A percentile compares a stretch with the other conserved stretches of the same genome.
Evolutionary conservation across 1,140 invertebrate genomes (phyloP).

Genomic region (Kradibia gibbosae): DNA sequence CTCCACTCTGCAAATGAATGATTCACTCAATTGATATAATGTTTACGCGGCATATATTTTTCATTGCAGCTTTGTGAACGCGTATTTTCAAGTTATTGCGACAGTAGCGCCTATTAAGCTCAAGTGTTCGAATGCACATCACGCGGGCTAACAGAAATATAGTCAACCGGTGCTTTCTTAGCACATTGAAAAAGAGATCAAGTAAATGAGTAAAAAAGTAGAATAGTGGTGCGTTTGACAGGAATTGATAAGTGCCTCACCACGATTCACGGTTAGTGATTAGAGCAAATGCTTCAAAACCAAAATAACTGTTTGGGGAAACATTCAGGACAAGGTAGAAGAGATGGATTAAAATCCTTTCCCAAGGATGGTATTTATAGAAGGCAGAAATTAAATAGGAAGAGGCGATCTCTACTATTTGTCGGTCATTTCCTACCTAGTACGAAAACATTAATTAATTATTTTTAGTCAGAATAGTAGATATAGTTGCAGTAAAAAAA

Average conservation of each 20-base stretch:
- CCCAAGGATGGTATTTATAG: slow-evolving; percentile 4
- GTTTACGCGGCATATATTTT: slow-evolving; percentile 7
- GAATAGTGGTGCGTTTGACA: not conserved
- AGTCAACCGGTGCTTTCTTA: not conserved
- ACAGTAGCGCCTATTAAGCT: not conserved
- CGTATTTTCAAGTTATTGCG: not conserved
- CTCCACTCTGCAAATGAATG: not conserved
- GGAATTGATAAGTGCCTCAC: not conserved
- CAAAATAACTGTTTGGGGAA: slow-evolving; percentile 13
- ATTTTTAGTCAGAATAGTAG: not conserved
- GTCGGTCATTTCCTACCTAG: not conserved
- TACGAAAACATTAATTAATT: not conserved
- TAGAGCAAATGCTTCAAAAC: not conserved
- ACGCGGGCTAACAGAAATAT: slow-evolving; percentile 35
- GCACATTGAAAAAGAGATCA: not conserved
- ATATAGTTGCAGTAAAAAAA: not conserved
- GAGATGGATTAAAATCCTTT: not conserved
- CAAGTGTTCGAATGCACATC: slow-evolving; percentile 11
- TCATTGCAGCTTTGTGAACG: not conserved
- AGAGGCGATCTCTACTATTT: not conserved
- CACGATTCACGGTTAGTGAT: not conserved
- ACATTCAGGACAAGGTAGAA: too few relatives aligned
- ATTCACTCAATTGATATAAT: not conserved
- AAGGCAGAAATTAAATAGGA: not conserved
- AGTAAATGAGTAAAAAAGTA: not conserved